Evolutionary conservation across 2,888 invertebrate genomes (phyloP), one percentile per base, ranked within the genome.

Genomic region (Sarcophaga subvicina): DNA sequence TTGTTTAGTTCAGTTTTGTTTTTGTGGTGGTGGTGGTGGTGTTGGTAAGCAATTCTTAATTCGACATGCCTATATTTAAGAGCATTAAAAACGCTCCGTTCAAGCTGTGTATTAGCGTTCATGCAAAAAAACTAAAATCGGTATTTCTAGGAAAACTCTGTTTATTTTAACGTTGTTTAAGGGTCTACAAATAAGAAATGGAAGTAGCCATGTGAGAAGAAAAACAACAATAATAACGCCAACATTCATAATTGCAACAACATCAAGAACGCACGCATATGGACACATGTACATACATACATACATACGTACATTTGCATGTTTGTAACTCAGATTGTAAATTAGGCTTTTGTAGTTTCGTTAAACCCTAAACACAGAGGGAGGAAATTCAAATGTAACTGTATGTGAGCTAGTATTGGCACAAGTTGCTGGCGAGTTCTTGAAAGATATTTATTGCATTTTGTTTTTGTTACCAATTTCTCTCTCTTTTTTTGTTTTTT

Each of bases 361-460:
- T 25, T 63, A 76, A 81, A 27, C 37, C 22, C 63, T 62, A 73
- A 47, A 47, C n/a, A 37, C 37, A 67, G 2, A 66, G 66, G 66
- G 59, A 60, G 66, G 27, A 67, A 54, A 4, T 54, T 54, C 22
- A 49, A 20, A 49, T 47, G 20, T 20, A 27, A 17, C 12, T 37
- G 11, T 71, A 4, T 59, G 54, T 54, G 25, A 59, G 14, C 8
- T 20, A 60, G 54, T 25, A 4, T 54, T 78, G 27, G 49, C 62
- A 67, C 64, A 75, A 84, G 59, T 79, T 78, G 78, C 67, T 83
- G 72, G 78, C 67, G 73, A 69, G 54, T 83, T 83, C 73, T 79
- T 69, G 63, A 49, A 69, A 79, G 79, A 73, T 69, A 54, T 54
- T 54, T 54, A 54, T 54, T 54, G 37, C 45, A 45, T 76, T 6